phyloP scores from a whole-genome alignment of 2,797 vertebrate genomes.

The Spea hammondii region DNA sequence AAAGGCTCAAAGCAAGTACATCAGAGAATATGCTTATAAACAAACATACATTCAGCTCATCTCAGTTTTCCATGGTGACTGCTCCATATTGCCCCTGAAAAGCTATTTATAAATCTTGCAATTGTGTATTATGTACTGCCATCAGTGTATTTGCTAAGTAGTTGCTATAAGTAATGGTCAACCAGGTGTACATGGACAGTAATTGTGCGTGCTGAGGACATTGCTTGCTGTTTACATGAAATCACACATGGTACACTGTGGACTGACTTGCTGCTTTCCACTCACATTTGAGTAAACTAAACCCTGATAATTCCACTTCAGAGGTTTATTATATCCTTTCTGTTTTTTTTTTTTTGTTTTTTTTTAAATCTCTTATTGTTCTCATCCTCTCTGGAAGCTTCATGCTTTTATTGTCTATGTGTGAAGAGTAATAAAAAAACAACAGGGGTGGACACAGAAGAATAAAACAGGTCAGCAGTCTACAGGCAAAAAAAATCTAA shows the following conservation, averaged over 20 bases:
- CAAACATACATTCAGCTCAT: too few relatives aligned
- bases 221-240: conserved; percentile 15
- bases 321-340: too few relatives aligned
- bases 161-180: too few relatives aligned
- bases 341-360: conserved; percentile 17
- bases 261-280: conserved; percentile 17
- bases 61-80: too few relatives aligned
- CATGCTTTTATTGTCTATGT: conserved; percentile 25
- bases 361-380: neutral
- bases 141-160: too few relatives aligned
- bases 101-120: too few relatives aligned
- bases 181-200: neutral
- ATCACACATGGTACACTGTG: conserved; percentile 6
- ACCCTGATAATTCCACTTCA: conserved; percentile 10
- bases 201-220: neutral
- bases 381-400: neutral
- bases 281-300: conserved; percentile 40
- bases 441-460: conserved; percentile 11
- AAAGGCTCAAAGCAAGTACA: too few relatives aligned
- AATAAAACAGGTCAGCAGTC: conserved; percentile 32
- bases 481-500: conserved; percentile 5
- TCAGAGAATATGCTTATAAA: too few relatives aligned
- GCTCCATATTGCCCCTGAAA: too few relatives aligned
- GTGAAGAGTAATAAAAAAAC: conserved; percentile 16
- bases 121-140: neutral